Conservation (phyloP, 2,888 invertebrate genomes). For the Heliconius ethilla region DNA sequence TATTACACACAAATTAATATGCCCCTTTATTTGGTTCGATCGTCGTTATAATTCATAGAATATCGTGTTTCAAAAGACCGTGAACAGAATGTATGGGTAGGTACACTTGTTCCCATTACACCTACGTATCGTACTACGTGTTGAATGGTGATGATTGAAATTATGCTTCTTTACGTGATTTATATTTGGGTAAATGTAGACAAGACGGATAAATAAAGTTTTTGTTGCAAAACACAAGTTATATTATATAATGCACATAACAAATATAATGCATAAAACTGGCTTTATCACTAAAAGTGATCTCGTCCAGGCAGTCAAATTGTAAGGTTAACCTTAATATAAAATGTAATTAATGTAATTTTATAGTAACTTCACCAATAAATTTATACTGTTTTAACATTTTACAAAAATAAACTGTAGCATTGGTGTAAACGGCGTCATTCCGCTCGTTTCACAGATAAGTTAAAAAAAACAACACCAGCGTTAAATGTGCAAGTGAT, state of each 20-base stretch:
- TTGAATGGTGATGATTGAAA: constrained; percentile 14
- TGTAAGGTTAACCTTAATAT: not conserved
- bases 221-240: too few relatives aligned
- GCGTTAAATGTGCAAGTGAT: constrained; percentile 48
- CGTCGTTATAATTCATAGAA: constrained; percentile 32
- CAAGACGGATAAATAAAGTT: not conserved
- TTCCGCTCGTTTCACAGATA: constrained; percentile 11
- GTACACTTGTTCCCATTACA: constrained; percentile 31
- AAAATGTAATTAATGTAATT: too few relatives aligned
- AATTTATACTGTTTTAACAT: too few relatives aligned
- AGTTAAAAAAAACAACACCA: constrained; percentile 1
- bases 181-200: not conserved
- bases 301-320: not conserved
- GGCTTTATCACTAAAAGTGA: not conserved
- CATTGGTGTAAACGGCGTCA: not conserved
- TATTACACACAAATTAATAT: constrained; percentile 29
- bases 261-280: too few relatives aligned
- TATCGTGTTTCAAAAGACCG: constrained; percentile 33
- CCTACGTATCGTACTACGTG: constrained; percentile 34
- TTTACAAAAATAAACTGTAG: not conserved
- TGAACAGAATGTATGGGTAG: constrained; percentile 24
- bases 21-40: constrained; percentile 27
- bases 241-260: too few relatives aligned
- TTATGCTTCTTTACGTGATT: not conserved
- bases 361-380: too few relatives aligned